Evolutionary conservation across 2,797 vertebrate species (phyloP), one percentile per base, ranked within the genome.

Genomic region (Pipistrellus pipistrellus): DNA sequence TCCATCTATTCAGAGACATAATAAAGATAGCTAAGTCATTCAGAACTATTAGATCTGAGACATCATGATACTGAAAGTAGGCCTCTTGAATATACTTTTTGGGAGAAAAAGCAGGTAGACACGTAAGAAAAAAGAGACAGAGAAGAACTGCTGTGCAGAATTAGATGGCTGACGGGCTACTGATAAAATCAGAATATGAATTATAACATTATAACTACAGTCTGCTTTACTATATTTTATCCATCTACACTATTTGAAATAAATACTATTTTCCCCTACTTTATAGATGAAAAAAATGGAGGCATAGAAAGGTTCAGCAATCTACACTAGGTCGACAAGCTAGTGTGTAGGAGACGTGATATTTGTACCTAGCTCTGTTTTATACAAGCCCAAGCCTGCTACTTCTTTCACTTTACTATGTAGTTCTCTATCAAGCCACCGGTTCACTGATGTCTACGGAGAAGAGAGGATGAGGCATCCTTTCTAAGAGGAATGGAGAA

Each of bases 241-340:
- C 20, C n/a, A 66, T 30, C 4, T 14, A 44, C 68, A 81, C 9
- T 2, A 46, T 85, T 12, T 30, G 5, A n/a, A 32, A 44, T 51
- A 81, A 75, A 38, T 3, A 12, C 20, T 6, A 51, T 21, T 59
- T 51, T 20, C 38, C 48, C 48, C 21, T 55, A 71, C 44, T 82
- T 78, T 15, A 44, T 3, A 80, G 51, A 68, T 55, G 25, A n/a
- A 62, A 95, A 59, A 95, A 48, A 88, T 30, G n/a, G 66, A 90
- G 53, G 8, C 73, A 78, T 7, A 21, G 27, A 66, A 3, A 30
- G 35, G 13, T 15, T 69, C 13, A 57, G 48, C 4, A 55, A 46
- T 25, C 62, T 12, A 8, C 41, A 2, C 25, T 27, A n/a, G 30
- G 32, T 35, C 15, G 18, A 13, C 1, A 6, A 30, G 2, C 38